Evolutionary conservation across 2,113 vertebrate genomes (phyloP).

Genomic region (Anser cygnoides): DNA sequence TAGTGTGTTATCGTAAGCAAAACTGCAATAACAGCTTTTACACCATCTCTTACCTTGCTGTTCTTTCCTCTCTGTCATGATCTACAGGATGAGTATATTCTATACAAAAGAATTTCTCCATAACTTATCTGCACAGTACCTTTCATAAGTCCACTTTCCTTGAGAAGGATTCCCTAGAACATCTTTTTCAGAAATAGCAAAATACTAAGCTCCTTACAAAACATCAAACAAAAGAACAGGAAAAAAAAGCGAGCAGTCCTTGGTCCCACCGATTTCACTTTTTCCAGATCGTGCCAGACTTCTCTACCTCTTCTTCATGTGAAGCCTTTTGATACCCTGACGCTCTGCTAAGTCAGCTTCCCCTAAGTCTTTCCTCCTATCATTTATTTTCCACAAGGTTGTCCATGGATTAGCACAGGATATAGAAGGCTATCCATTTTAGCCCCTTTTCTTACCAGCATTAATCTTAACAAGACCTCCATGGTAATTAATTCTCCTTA

Average conservation of each 20-base stretch:
- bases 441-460: not conserved
- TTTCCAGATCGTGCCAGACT: not conserved
- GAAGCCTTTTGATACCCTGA: not conserved
- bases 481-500: constrained; percentile 12
- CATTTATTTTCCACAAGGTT: not conserved
- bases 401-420: not conserved
- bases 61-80: not conserved
- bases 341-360: not conserved
- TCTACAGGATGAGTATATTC: not conserved
- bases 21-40: not conserved
- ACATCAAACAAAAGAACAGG: not conserved
- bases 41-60: not conserved
- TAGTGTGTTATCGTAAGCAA: no score
- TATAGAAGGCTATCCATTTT: not conserved
- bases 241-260: not conserved
- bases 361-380: not conserved
- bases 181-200: not conserved
- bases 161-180: not conserved
- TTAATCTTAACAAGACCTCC: not conserved
- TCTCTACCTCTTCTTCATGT: not conserved
- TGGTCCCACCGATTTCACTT: not conserved
- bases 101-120: not conserved
- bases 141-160: not conserved
- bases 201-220: not conserved
- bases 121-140: not conserved